Evolutionary conservation across 2,113 vertebrate genomes (phyloP), one percentile per base, ranked within the genome.

Genomic region (Taurulus bubalis): DNA sequence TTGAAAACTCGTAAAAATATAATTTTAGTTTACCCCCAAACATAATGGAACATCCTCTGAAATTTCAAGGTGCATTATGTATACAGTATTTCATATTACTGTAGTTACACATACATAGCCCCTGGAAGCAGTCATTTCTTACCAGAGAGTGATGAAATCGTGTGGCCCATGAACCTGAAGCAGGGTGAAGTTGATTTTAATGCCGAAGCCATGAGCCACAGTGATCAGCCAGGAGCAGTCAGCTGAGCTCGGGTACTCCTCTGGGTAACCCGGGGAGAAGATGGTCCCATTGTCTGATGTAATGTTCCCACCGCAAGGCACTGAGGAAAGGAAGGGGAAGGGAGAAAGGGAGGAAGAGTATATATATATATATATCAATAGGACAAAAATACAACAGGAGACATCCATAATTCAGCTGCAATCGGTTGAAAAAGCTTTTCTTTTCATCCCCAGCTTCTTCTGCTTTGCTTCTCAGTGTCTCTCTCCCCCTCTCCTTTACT

Each of bases 111-210:
- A 58, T 45, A 45, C 77, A 11, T n/a, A 68, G 15, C 28, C 2
- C 1, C 20, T 24, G 15, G 38, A 16, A 22, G 8, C 3, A 24
- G n/a, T 28, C 1, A 30, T 53, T 38, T 63, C 97, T 92, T 94
- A 99, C 98, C 98, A 99, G 76, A 99, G 84, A 0, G 97, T 98
- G 94, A 99, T 96, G 96, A 97, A 98, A 85, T 99, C 97, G 16
- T 98, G 97, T 0, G 97, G 97, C 55, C 97, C 96, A 28, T 99
- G 98, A 3, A 96, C 96, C 76, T 99, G 97, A 87, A 99, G 95
- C 67, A 99, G 90, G 66, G 96, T 98, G 92, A 99, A 97, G 95
- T 99, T 99, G 75, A 99, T 95, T 58, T 91, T 95, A 88, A 99
- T 91, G 5, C 98, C 98, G 0, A 97, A 96, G 1, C 98, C 97